Conservation (phyloP, 2,888 invertebrate genomes). For the Tiphia femorata region DNA sequence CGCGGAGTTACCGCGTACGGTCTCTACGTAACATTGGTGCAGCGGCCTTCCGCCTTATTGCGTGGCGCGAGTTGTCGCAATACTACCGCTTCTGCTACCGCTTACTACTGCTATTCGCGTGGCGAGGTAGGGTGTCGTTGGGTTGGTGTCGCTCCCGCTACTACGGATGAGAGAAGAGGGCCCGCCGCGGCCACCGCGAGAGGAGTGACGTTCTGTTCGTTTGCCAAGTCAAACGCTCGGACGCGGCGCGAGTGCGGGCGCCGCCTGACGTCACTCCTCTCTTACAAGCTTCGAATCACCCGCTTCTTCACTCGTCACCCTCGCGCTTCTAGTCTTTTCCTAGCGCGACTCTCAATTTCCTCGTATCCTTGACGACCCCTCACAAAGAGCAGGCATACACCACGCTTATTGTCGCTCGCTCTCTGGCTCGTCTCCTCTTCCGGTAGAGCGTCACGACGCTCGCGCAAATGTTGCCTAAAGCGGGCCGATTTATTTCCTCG, state of each 20-base stretch:
- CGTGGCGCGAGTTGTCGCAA: neutral
- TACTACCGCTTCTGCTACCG: neutral
- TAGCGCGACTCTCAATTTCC: neutral
- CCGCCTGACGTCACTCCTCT: conserved; percentile 17
- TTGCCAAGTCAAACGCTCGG: conserved; percentile 30
- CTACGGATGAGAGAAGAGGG: neutral
- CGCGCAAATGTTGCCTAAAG: neutral
- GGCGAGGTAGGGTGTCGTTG: no score
- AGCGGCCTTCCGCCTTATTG: conserved; percentile 1
- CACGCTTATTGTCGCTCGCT: no score
- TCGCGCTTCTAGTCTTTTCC: neutral
- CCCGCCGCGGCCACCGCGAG: neutral
- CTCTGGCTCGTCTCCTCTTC: no score
- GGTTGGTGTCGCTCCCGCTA: no score
- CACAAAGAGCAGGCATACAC: neutral
- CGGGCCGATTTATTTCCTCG: no score
- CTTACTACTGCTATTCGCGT: neutral
- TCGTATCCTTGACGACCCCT: neutral
- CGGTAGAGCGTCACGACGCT: neutral
- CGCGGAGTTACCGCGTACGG: no score
- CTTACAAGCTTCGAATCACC: conserved; percentile 5
- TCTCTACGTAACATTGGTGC: conserved; percentile 8
- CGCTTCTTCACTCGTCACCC: no score
- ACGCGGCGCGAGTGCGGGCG: conserved; percentile 21
- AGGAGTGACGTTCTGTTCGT: conserved; percentile 7